Conservation (phyloP, 2,797 vertebrate genomes). For the Buceros bicornis region DNA sequence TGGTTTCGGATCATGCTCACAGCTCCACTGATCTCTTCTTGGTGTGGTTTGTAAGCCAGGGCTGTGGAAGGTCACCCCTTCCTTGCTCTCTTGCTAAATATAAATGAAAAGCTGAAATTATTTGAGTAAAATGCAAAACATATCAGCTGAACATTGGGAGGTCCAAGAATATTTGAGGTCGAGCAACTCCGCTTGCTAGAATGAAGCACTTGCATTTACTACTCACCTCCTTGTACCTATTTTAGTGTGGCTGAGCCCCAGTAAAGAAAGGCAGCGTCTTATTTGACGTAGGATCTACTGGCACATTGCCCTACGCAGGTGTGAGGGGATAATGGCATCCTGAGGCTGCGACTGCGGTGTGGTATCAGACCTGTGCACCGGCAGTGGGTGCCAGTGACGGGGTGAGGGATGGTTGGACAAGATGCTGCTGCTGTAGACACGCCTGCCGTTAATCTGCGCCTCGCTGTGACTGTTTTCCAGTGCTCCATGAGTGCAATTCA, state of each 20-base stretch:
- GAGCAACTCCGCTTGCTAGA: neutral
- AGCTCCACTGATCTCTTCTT: neutral
- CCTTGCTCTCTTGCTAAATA: neutral
- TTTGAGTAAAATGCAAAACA: neutral
- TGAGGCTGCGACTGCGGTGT: rapidly evolving
- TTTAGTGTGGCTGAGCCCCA: neutral
- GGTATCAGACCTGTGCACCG: neutral
- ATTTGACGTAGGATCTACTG: neutral
- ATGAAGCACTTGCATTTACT: neutral
- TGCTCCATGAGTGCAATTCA: neutral
- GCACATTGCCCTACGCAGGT: neutral
- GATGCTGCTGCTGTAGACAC: neutral
- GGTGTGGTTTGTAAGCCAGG: neutral
- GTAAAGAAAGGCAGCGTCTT: neutral
- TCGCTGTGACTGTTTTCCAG: neutral
- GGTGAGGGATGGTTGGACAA: neutral
- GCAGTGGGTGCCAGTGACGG: neutral
- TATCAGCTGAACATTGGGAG: neutral
- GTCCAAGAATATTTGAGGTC: neutral
- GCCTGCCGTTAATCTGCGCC: neutral
- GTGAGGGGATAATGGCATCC: neutral
- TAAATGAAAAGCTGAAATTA: neutral
- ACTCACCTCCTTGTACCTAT: neutral
- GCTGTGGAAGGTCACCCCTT: neutral
- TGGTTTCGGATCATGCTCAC: neutral